Conservation (phyloP, 2,888 invertebrate genomes). For the Heliconius erato region DNA sequence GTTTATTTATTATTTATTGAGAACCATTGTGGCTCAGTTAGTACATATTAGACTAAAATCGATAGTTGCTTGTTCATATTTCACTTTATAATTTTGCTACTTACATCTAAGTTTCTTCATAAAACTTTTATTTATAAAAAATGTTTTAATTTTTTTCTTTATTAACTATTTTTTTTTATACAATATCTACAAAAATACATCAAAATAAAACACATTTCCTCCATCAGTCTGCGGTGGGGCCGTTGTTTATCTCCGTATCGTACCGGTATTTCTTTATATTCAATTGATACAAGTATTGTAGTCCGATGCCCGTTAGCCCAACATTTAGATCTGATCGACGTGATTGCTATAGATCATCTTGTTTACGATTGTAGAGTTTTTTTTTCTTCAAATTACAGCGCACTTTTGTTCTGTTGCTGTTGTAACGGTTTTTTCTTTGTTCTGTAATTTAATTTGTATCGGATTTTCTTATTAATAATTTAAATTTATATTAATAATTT, state of each 20-base stretch:
- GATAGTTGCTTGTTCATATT: no score
- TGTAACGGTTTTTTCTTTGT: conserved; percentile 5
- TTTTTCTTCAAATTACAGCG: conserved; percentile 28
- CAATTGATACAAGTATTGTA: conserved; percentile 60
- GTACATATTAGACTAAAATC: no score
- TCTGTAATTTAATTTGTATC: not conserved
- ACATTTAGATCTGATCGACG: conserved; percentile 70
- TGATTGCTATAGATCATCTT: conserved; percentile 67
- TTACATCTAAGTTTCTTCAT: no score
- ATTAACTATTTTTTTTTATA: no score
- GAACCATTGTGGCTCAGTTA: not conserved
- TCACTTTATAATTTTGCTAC: no score
- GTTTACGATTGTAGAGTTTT: conserved; percentile 67
- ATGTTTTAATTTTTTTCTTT: no score
- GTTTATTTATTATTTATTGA: not conserved
- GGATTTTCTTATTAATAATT: not conserved
- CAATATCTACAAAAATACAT: not conserved
- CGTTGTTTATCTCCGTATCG: conserved; percentile 51
- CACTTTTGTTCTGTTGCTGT: conserved; percentile 34
- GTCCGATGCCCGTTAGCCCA: conserved; percentile 58
- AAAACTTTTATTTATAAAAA: no score
- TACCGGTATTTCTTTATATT: conserved; percentile 57
- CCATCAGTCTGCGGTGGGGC: conserved; percentile 50
- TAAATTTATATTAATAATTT: no score
- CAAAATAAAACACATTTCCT: conserved; percentile 33